Evolutionary conservation across 2,888 invertebrate genomes (phyloP).

Genomic region (Ophion ventricosus): DNA sequence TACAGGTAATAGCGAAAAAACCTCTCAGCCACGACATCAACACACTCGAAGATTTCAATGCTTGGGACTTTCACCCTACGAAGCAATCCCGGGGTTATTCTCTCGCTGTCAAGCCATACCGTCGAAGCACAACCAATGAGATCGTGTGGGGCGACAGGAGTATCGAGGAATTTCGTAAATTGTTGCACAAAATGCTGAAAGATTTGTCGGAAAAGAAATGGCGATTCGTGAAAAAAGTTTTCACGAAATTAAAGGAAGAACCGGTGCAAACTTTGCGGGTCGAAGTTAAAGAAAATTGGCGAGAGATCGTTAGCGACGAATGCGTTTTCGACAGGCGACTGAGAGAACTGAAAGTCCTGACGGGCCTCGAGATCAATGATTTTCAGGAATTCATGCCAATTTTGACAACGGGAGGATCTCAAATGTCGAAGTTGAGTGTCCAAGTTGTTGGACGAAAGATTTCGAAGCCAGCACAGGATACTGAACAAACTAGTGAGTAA

Average conservation of each 20-base stretch:
- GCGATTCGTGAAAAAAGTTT: constrained; percentile 86
- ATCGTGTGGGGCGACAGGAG: constrained; percentile 88
- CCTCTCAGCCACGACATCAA: too few species aligned
- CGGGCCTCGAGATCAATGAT: constrained; percentile 78
- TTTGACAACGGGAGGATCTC: constrained; percentile 71
- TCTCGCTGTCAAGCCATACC: too few species aligned
- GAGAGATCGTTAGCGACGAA: too few species aligned
- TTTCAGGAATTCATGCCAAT: constrained; percentile 72
- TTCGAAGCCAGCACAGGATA: constrained; percentile 13
- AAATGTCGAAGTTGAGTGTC: constrained; percentile 77
- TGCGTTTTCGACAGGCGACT: too few species aligned
- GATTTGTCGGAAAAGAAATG: constrained; percentile 86
- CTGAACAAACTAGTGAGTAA: constrained; percentile 9
- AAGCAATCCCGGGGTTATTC: too few species aligned
- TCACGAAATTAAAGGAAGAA: constrained; percentile 90
- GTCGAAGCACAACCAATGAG: constrained; percentile 83
- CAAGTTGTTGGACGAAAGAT: constrained; percentile 73
- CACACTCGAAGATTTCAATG: too few species aligned
- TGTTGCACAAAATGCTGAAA: constrained; percentile 86
- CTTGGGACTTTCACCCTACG: too few species aligned
- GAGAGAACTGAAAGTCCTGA: too few species aligned
- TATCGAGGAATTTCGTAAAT: constrained; percentile 89
- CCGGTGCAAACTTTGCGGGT: too few species aligned
- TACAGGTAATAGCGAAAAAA: too few species aligned
- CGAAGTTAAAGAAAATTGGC: too few species aligned